Evolutionary conservation across 2,113 vertebrate genomes (phyloP), one percentile per base, ranked within the genome.

Genomic region (Anoplopoma fimbria): DNA sequence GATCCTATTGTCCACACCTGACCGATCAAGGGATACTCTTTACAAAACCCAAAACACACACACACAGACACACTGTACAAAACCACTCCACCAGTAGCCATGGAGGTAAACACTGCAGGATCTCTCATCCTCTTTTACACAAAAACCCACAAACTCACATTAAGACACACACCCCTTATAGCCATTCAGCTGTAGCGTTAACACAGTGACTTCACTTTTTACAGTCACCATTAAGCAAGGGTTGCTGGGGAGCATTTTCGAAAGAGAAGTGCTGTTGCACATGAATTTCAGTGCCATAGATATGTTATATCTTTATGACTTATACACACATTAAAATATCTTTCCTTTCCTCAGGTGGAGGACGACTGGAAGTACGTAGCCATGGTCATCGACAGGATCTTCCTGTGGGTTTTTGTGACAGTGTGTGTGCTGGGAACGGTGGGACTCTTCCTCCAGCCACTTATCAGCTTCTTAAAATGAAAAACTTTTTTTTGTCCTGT

Each of bases 311-410:
- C 69, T 62, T 29, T 69, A 62, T 29, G 5, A 15, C 57, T 62
- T 27, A 31, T 36, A 17, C 47, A 49, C 14, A 68, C 12, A 67
- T n/a, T n/a, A 55, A 53, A 31, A 29, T 53, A 51, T 6, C 90
- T 31, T 51, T 33, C 8, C n/a, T 71, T 73, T 88, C 40, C 93
- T 69, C 93, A 99, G 98, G 96, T 97, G 77, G 96, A 97, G 93
- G 96, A 98, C 34, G 97, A 98, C 87, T 99, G 98, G 97, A 98
- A 98, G 79, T 98, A 98, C 0, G 93, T 98, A 3, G 97, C 97
- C 87, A 97, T 98, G 97, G 97, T 99, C 88, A 97, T 98, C 69
- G 98, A 99, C 92, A 96, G 98, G 94, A 96, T 99, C 60, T 99
- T 99, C 90, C 95, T 99, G 51, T 99, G 97, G 98, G 94, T 98